Conservation (phyloP, 2,113 vertebrate genomes). For the Raja brachyura region DNA sequence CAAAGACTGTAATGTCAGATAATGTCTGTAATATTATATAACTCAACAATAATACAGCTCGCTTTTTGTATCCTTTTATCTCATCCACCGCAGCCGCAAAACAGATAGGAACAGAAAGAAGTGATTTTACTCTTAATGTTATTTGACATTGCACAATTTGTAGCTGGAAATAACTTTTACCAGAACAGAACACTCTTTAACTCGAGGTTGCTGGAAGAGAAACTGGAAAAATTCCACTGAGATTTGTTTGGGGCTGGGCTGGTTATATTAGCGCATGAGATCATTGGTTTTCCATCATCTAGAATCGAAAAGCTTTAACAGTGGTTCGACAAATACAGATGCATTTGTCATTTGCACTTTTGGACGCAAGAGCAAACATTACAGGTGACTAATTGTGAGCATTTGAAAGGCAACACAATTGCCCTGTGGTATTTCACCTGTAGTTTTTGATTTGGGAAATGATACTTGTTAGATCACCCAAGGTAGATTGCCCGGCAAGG, state of each 20-base stretch:
- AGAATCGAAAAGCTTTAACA: background rate
- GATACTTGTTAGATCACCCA: background rate
- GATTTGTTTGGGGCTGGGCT: background rate
- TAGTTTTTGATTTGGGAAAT: background rate
- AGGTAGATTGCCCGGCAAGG: too few species aligned
- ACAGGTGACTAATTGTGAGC: background rate
- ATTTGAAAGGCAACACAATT: background rate
- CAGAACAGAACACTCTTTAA: background rate
- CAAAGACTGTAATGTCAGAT: background rate
- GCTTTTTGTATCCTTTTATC: background rate
- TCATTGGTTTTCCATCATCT: background rate
- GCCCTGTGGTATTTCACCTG: background rate
- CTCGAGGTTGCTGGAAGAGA: background rate
- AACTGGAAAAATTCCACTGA: background rate
- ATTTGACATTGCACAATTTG: background rate
- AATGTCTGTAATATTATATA: background rate
- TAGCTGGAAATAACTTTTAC: background rate
- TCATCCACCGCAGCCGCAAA: background rate
- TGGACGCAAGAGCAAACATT: background rate
- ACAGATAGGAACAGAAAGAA: background rate
- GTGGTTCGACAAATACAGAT: background rate
- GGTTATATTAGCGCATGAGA: background rate
- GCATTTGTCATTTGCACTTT: background rate
- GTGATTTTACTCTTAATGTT: background rate
- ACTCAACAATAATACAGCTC: background rate